phyloP scores from a whole-genome alignment of 2,797 vertebrate genomes.

The Peromyscus melanophrys region DNA sequence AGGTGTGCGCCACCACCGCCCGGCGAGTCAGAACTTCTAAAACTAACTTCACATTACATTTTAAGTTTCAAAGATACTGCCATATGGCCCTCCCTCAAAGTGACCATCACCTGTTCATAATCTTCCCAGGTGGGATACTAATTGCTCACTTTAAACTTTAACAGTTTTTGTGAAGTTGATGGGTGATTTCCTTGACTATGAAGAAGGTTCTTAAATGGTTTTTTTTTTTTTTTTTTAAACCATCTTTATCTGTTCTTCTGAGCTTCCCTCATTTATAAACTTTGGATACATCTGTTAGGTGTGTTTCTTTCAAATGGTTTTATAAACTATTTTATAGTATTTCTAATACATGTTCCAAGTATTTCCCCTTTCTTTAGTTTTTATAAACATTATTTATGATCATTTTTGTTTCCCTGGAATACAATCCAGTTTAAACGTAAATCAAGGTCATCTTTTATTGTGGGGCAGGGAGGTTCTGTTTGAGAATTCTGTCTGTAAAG shows the following conservation, averaged over 20 bases:
- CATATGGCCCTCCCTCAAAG: neutral
- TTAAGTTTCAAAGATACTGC: neutral
- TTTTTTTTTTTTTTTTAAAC: neutral
- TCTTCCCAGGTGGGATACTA: neutral
- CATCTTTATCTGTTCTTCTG: constrained; percentile 23
- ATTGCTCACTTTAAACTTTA: neutral
- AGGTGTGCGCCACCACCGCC: too few species aligned
- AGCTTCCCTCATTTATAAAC: constrained; percentile 21
- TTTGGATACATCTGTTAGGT: constrained; percentile 4
- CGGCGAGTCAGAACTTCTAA: constrained; percentile 11
- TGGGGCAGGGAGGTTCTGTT: neutral
- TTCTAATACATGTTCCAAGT: neutral
- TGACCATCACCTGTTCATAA: neutral
- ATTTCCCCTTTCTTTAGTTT: neutral
- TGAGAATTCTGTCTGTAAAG: constrained; percentile 51
- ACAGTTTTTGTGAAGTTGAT: neutral
- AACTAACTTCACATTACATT: neutral
- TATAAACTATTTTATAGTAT: neutral
- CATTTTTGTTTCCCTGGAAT: neutral
- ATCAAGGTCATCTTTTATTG: neutral
- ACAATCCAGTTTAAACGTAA: neutral
- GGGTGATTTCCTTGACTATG: constrained; percentile 7
- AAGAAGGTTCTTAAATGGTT: neutral
- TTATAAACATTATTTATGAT: neutral
- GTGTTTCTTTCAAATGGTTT: constrained; percentile 1